Evolutionary conservation across 92 coral and sea anemone species (phyloP), one percentile per base, ranked within the genome.

Genomic region (Plumapathes pennacea): DNA sequence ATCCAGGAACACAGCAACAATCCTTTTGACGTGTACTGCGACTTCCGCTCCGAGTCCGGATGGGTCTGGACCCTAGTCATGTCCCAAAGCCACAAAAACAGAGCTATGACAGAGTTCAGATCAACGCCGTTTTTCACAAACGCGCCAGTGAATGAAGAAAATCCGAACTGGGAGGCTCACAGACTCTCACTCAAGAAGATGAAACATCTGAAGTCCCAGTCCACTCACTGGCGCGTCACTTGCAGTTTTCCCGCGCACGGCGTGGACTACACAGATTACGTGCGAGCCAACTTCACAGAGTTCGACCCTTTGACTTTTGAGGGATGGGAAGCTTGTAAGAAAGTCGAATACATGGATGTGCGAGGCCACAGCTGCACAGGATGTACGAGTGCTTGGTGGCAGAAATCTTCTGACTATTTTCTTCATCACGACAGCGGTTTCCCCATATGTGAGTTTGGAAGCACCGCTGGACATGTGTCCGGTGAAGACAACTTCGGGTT

Each of bases 221-320:
- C 87, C 2, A 64, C 76, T 4, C 81, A 72, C 53, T 80, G 81
- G 87, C 81, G 87, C 6, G 24, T 67, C 34, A 73, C 88, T 5
- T 81, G 88, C 32, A 74, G 61, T 48, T 74, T 73, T 36, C 67
- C 81, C 26, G 28, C 33, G 38, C 57, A 65, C 11, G 82, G 82
- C 26, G 49, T 81, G n/a, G 73, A 51, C 24, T 80, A 73, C 54
- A 62, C 25, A 11, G 87, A 80, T 28, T 80, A 80, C 28, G 81
- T 60, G 17, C 69, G 87, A n/a, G 76, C 46, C 25, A 65, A 32
- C 19, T 48, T 80, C 18, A 19, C 76, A 11, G 60, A 29, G 5
- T 19, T 65, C 38, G 64, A 80, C 60, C 32, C 59, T 15, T 39
- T 80, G 38, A 52, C 19, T 12, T 65, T 57, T n/a, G 3, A 4